These are phyloP conservation scores for Ramphastos sulfuratus DNA, from an alignment of 2,113 vertebrate species.

Conservation along the genomic window DNA sequence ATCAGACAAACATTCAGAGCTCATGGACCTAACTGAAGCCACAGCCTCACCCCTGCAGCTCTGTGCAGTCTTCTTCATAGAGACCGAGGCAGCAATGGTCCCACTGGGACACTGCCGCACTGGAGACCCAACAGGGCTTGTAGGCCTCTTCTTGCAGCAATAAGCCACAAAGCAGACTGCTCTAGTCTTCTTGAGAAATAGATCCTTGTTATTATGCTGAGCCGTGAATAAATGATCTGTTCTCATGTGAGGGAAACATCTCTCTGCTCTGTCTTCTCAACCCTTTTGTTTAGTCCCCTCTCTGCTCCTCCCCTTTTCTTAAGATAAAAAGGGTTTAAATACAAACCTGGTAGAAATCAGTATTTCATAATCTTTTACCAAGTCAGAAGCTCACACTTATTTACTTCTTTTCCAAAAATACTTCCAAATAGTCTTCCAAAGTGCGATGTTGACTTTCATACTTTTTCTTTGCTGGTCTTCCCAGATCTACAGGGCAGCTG, in stretches of 20 bases:
- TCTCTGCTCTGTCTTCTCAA: neutral
- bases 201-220: neutral
- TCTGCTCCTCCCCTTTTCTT: neutral
- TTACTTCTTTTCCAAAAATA: neutral
- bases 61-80: fast-evolving
- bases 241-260: neutral
- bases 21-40: neutral
- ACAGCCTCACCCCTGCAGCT: neutral
- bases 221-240: neutral
- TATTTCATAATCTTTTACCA: neutral
- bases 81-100: neutral
- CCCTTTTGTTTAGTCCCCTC: no score
- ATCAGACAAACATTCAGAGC: neutral
- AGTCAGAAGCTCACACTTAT: neutral
- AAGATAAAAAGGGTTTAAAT: neutral
- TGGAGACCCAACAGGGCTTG: neutral
- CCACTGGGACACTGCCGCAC: neutral
- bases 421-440: neutral
- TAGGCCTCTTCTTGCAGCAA: neutral
- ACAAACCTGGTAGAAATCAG: neutral
- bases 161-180: neutral
- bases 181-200: neutral
- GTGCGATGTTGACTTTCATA: neutral
- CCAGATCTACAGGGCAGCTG: neutral
- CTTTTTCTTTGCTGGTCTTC: neutral